Evolutionary conservation across 1,140 invertebrate genomes (phyloP), one percentile per base, ranked within the genome.

Genomic region (Calycopis cecrops): DNA sequence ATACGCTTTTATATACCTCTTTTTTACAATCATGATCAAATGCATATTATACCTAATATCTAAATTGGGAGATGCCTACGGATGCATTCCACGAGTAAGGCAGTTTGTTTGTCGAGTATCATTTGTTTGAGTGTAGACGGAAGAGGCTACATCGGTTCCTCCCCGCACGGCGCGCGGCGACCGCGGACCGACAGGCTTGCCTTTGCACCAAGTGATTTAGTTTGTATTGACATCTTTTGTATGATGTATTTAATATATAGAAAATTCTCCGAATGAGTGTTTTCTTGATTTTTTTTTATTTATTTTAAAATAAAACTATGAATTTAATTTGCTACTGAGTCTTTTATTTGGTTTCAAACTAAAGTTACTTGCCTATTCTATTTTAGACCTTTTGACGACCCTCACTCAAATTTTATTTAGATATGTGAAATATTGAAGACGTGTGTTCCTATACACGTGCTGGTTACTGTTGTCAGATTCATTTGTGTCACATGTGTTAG

Each of bases 171-270:
- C 60, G 55, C 58, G 62, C 66, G 67, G 67, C 67, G 60, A 69
- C 69, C 73, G 69, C 75, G 62, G 68, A 83, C 76, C 78, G 78
- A 73, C 74, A 79, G 82, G 81, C 82, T 88, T 86, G 84, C 85
- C 84, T 87, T 84, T 84, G 84, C 84, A 88, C 82, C 84, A 86
- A 88, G 85, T 88, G 84, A 87, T 85, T 88, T 86, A 84, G 80
- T 87, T 85, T 80, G 78, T 84, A 84, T 81, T 78, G 73, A 81
- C 81, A 84, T 87, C 82, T 86, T 87, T 88, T 88, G 84, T 87
- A 87, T 82, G 79, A 81, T 85, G 82, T 87, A 87, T 87, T 85
- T 87, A 80, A 80, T 84, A 84, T 83, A 83, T 70, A 61, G 79
- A 71, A 84, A 79, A 84, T 79, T 79, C 79, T 85, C 84, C 73